Percentiles rank a stretch among this genome's conserved stretches.
phyloP scores from a whole-genome alignment of 2,888 invertebrate species.

The Carpatolechia fugitivella region DNA sequence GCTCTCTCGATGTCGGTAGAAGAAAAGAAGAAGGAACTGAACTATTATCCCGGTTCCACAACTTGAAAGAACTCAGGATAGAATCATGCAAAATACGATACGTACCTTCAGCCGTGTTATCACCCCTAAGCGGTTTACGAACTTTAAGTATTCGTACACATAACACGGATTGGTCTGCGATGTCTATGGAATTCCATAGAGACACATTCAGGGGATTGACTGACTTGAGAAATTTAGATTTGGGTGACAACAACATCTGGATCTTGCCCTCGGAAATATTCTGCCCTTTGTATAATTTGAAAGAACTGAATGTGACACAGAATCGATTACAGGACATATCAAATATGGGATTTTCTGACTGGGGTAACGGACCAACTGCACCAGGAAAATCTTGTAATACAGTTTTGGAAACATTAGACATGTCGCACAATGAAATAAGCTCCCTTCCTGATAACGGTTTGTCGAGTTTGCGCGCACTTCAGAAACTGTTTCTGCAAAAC shows the following conservation, averaged over 20 bases:
- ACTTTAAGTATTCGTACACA: slow-evolving; percentile 85
- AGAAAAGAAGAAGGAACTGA: slow-evolving; percentile 75
- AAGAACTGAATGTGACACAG: slow-evolving; percentile 84
- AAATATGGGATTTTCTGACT: slow-evolving; percentile 86
- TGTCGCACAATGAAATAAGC: slow-evolving; percentile 86
- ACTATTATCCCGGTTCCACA: slow-evolving; percentile 81
- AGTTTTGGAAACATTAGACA: slow-evolving; percentile 84
- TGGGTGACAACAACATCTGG: slow-evolving; percentile 89
- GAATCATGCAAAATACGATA: slow-evolving; percentile 89
- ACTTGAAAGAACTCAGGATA: slow-evolving; percentile 83
- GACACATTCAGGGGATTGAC: slow-evolving; percentile 85
- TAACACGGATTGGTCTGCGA: slow-evolving; percentile 89
- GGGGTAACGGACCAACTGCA: slow-evolving; percentile 83
- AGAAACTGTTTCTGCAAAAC: slow-evolving; percentile 85
- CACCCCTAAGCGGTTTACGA: slow-evolving; percentile 82
- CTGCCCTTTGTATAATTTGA: slow-evolving; percentile 84
- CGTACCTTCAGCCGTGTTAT: slow-evolving; percentile 84
- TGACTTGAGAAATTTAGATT: slow-evolving; percentile 83
- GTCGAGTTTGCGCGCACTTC: slow-evolving; percentile 83
- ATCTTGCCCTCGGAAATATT: slow-evolving; percentile 85
- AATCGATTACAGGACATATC: slow-evolving; percentile 89
- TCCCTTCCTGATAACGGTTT: slow-evolving; percentile 85
- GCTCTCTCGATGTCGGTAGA: slow-evolving; percentile 81
- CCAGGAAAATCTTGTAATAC: slow-evolving; percentile 85
- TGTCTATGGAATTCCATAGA: slow-evolving; percentile 86